These are phyloP conservation scores for Sarotherodon lohbergeri DNA, from an alignment of 2,113 vertebrate genomes.

Conservation along the genomic window DNA sequence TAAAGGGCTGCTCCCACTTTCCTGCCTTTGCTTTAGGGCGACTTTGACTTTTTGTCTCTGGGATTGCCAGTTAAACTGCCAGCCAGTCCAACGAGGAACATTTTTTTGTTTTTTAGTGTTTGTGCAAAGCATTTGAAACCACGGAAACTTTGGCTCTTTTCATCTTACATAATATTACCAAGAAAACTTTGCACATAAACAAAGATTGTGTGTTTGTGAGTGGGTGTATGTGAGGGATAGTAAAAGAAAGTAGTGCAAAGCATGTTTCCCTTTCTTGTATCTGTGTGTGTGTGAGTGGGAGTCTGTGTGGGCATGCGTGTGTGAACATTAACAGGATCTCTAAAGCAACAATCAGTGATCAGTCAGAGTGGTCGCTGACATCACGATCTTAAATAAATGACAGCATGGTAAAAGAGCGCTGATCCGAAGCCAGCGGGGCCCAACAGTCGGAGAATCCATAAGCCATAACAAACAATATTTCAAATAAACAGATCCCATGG, in stretches of 20 bases:
- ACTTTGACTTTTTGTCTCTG: neutral
- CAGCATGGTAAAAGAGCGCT: slow-evolving; percentile 34
- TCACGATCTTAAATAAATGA: slow-evolving; percentile 48
- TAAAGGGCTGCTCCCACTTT: neutral
- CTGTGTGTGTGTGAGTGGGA: neutral
- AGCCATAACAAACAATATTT: slow-evolving; percentile 49
- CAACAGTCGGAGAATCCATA: slow-evolving; percentile 25
- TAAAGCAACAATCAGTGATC: neutral
- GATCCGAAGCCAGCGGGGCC: slow-evolving; percentile 2
- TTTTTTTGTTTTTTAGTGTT: neutral
- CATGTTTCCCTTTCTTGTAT: neutral
- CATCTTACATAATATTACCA: neutral
- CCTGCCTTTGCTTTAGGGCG: neutral
- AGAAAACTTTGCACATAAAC: neutral
- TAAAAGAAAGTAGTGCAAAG: neutral
- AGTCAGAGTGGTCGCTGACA: slow-evolving; percentile 39
- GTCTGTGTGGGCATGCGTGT: neutral
- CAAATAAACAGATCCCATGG: slow-evolving; percentile 30
- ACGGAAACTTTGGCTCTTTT: slow-evolving; percentile 8
- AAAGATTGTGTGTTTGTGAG: neutral
- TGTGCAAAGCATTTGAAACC: slow-evolving; percentile 10
- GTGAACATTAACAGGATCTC: neutral
- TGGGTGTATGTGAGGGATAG: neutral
- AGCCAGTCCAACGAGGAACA: neutral
- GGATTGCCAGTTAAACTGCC: neutral